Percentiles rank a stretch among this genome's conserved stretches.
Evolutionary conservation across 2,888 invertebrate species (phyloP).

Genomic region (Tenthredo notha): DNA sequence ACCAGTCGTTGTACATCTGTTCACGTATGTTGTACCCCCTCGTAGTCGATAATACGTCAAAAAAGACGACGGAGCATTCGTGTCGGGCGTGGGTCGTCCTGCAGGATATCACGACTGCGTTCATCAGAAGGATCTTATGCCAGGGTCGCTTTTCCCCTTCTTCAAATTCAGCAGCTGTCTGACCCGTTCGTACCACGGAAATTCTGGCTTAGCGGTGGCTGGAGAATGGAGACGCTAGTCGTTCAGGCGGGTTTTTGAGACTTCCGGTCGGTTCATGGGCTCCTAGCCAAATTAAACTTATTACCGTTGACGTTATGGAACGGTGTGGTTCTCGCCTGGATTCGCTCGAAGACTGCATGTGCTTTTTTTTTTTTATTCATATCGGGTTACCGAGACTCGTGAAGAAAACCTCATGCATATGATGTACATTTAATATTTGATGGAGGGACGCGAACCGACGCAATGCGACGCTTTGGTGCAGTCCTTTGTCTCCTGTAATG

Average conservation of each 20-base stretch:
- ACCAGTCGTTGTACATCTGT: constrained; percentile 48
- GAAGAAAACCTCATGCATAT: not conserved
- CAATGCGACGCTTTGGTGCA: not conserved
- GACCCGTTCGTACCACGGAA: constrained; percentile 55
- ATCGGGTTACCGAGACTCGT: not conserved
- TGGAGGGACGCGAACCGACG: not conserved
- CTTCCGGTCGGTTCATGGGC: constrained; percentile 64
- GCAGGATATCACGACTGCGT: constrained; percentile 40
- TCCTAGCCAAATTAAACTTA: constrained; percentile 51
- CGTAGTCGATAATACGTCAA: constrained; percentile 47
- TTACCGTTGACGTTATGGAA: constrained; percentile 37
- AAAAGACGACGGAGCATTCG: constrained; percentile 1
- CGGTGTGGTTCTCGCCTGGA: constrained; percentile 34
- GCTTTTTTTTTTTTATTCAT: constrained; percentile 14
- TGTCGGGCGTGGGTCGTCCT: constrained; percentile 42
- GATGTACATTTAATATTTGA: constrained; percentile 12
- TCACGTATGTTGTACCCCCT: constrained; percentile 31
- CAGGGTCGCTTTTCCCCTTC: constrained; percentile 53
- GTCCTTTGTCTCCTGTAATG: constrained; percentile 49
- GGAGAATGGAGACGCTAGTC: constrained; percentile 35
- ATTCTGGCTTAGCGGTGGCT: constrained; percentile 60
- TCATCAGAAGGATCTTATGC: not conserved
- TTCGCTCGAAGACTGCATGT: constrained; percentile 35
- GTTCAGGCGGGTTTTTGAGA: constrained; percentile 64
- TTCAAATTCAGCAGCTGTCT: constrained; percentile 60